Evolutionary conservation across 2,113 vertebrate species (phyloP).

Genomic region (Callorhinus ursinus): DNA sequence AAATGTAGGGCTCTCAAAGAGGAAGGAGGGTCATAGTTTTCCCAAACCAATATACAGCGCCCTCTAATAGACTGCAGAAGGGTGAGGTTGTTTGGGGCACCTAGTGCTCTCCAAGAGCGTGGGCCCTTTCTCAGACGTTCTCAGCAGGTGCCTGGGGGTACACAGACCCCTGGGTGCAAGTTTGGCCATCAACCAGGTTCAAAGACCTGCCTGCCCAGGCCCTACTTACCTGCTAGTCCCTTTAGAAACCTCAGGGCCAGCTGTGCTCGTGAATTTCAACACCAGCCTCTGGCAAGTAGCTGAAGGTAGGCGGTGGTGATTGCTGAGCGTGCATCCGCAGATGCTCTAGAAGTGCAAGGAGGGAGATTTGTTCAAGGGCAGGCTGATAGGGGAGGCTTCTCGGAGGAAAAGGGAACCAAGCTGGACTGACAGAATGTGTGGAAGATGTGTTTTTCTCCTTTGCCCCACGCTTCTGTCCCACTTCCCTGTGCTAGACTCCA

Average conservation of each 20-base stretch:
- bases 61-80: neutral
- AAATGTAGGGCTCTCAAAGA: neutral
- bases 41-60: neutral
- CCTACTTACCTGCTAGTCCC: neutral
- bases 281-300: neutral
- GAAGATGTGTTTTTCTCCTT: neutral
- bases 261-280: neutral
- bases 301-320: neutral
- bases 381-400: neutral
- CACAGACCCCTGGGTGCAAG: neutral
- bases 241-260: neutral
- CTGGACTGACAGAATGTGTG: neutral
- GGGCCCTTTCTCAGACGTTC: neutral
- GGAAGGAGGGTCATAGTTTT: neutral
- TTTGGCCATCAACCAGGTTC: neutral
- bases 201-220: neutral
- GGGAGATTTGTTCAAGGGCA: neutral
- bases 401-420: neutral
- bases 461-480: neutral
- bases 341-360: neutral
- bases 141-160: neutral
- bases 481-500: neutral
- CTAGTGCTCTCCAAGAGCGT: neutral
- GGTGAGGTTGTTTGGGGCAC: neutral
- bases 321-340: accelerated